phyloP scores from a whole-genome alignment of 2,888 invertebrate genomes.

The Dusona sp. region DNA sequence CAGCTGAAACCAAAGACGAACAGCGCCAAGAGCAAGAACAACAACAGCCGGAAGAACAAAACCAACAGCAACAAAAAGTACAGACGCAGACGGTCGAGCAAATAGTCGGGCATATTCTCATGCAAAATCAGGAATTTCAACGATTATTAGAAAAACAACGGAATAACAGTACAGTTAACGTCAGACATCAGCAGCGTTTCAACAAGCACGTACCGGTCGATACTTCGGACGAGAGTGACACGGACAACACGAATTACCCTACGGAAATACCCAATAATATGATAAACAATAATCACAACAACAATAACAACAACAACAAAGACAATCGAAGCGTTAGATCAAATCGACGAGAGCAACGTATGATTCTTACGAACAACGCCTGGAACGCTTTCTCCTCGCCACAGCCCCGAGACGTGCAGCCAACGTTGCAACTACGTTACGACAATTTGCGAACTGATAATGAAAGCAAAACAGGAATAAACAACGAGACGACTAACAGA shows the following conservation, averaged over 20 bases:
- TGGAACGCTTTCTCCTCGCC: constrained; percentile 78
- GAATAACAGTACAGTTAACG: constrained; percentile 86
- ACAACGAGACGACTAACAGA: constrained; percentile 47
- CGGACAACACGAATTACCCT: constrained; percentile 75
- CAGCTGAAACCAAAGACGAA: constrained; percentile 76
- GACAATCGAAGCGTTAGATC: constrained; percentile 69
- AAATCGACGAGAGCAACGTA: constrained; percentile 76
- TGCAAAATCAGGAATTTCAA: constrained; percentile 94
- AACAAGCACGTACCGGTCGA: constrained; percentile 86
- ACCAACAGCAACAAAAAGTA: constrained; percentile 47
- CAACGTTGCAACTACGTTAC: constrained; percentile 77
- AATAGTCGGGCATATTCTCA: constrained; percentile 92
- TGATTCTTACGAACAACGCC: constrained; percentile 79
- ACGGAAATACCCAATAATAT: constrained; percentile 63
- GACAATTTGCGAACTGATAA: constrained; percentile 78
- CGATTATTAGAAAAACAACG: constrained; percentile 91
- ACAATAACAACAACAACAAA: constrained; percentile 71
- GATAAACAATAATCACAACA: constrained; percentile 68
- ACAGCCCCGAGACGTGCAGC: constrained; percentile 73
- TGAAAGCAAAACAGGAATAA: constrained; percentile 52
- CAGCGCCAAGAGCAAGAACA: constrained; percentile 35
- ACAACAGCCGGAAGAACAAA: constrained; percentile 26
- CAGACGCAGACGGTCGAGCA: constrained; percentile 88
- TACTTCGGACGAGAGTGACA: constrained; percentile 84
- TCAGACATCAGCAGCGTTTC: constrained; percentile 86